Evolutionary conservation across 2,888 invertebrate genomes (phyloP).

Genomic region (Perithous albicinctus): DNA sequence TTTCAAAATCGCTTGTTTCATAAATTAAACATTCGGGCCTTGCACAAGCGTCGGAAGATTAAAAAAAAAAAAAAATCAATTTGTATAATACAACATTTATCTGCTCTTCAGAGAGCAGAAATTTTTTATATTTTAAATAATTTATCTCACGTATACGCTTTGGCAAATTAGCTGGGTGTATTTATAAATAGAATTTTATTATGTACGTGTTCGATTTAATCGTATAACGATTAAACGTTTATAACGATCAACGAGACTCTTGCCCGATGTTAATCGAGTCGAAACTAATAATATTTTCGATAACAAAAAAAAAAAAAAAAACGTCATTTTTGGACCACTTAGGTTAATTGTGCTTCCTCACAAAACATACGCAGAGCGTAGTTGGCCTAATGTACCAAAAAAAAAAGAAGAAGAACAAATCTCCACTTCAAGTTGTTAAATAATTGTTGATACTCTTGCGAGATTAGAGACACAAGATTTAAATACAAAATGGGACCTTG

Average conservation of each 20-base stretch:
- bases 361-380: not conserved
- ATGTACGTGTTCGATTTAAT: not conserved
- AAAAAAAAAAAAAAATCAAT: not conserved
- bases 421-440: slow-evolving; percentile 45
- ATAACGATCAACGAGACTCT: not conserved
- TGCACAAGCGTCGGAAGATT: not conserved
- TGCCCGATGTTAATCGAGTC: not conserved
- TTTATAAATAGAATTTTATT: not conserved
- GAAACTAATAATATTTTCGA: slow-evolving; percentile 14
- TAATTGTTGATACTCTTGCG: slow-evolving; percentile 51
- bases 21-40: not conserved
- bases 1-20: not conserved
- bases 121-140: slow-evolving; percentile 13
- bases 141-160: too few species aligned
- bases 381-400: slow-evolving; percentile 8
- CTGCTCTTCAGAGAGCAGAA: not conserved
- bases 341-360: not conserved
- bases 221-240: not conserved
- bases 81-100: not conserved
- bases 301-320: not conserved
- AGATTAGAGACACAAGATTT: slow-evolving; percentile 26
- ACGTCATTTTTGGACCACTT: slow-evolving; percentile 4
- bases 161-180: too few species aligned
- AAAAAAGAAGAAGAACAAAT: too few species aligned
- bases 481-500: slow-evolving; percentile 31